Conservation (phyloP, 2,888 invertebrate genomes). For the Drosophila acutilabella region DNA sequence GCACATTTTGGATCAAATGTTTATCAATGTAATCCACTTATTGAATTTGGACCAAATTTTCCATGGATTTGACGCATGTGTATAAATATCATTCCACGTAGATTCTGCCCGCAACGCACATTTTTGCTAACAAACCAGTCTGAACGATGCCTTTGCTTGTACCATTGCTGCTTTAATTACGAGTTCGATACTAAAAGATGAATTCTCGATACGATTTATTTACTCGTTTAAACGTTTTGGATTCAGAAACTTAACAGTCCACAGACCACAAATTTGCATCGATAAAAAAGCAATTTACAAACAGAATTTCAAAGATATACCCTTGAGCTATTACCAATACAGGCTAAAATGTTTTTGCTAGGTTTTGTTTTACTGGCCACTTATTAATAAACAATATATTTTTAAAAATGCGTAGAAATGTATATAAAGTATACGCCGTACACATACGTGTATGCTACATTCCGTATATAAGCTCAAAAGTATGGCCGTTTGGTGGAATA, state of each 20-base stretch:
- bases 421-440: neutral
- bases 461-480: neutral
- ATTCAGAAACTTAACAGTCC: neutral
- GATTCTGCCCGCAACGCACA: too few species aligned
- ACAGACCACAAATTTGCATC: neutral
- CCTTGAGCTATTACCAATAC: neutral
- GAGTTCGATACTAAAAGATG: too few species aligned
- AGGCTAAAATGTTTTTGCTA: slow-evolving; percentile 1
- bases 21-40: too few species aligned
- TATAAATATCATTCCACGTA: too few species aligned
- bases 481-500: neutral
- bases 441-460: too few species aligned
- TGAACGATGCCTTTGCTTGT: too few species aligned
- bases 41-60: too few species aligned
- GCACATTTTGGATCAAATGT: too few species aligned
- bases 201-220: neutral
- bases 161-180: too few species aligned
- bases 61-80: too few species aligned
- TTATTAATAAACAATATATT: neutral
- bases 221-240: neutral
- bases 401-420: neutral
- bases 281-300: slow-evolving; percentile 4
- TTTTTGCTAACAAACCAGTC: too few species aligned
- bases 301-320: slow-evolving; percentile 9
- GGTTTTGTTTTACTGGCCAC: neutral